A percentile compares a stretch with the other conserved stretches of the same genome.
phyloP scores from a whole-genome alignment of 2,797 vertebrate species.

The Schizothorax lantsangensis region DNA sequence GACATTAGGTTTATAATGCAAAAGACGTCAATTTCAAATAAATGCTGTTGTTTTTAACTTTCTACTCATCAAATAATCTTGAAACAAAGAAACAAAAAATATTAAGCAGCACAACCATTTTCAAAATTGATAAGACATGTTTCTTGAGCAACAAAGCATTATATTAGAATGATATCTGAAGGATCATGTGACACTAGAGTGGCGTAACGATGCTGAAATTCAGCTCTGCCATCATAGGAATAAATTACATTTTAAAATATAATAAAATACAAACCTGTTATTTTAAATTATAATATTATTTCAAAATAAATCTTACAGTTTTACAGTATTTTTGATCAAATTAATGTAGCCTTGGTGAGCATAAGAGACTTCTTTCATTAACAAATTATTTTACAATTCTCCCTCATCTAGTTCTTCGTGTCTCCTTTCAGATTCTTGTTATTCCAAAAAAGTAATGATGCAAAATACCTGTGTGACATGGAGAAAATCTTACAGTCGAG shows the following conservation, averaged over 20 bases:
- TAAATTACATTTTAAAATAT: neutral
- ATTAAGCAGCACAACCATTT: neutral
- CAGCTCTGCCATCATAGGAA: neutral
- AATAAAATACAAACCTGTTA: neutral
- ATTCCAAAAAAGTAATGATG: neutral
- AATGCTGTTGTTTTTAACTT: neutral
- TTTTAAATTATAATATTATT: neutral
- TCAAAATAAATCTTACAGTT: neutral
- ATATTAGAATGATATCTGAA: neutral
- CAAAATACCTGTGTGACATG: neutral
- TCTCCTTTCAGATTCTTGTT: neutral
- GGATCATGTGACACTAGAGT: neutral
- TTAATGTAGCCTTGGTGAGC: neutral
- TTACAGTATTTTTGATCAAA: neutral
- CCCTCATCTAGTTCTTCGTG: neutral
- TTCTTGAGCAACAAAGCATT: neutral
- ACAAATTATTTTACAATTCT: neutral
- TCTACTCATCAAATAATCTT: neutral
- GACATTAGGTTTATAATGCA: neutral
- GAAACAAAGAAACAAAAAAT: neutral
- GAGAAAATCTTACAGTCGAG: neutral
- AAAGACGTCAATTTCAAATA: neutral
- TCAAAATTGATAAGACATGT: neutral
- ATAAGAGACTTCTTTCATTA: neutral
- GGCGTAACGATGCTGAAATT: neutral